Base-by-base conservation (phyloP, 1,140 invertebrate species). In the Drosophila melanica region DNA sequence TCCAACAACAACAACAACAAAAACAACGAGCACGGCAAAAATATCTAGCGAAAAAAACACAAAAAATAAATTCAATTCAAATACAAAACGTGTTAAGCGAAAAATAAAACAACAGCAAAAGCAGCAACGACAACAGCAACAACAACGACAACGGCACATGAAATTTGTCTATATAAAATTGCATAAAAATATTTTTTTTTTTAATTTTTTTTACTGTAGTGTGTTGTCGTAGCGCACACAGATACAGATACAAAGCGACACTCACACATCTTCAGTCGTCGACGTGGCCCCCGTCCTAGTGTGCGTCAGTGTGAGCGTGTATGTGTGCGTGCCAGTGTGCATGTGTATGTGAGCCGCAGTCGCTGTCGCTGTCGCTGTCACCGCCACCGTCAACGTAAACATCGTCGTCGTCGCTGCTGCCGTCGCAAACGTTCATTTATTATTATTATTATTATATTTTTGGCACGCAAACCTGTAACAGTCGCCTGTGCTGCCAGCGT, bases 101-200 rank as follows among this genome's bases (percentile, higher is more conserved):
- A 65, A 75, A 75, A 69, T 68, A 77, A 69, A 72, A 64, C 58
- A 74, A 76, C 59, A 80, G 51, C 67, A 59, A 45, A 55, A 42
- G 23, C 47, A 55, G 48, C 57, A 59, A 53, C 57, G 68, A 66
- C 58, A 79, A 55, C 67, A 71, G 18, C 72, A 68, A 63, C 47
- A 57, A 35, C n/a, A 84, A 70, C 51, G 64, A 70, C 50, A 62
- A 63, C 75, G 67, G 75, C 70, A 79, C 65, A 82, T 55, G 67
- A 79, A 78, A 79, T 79, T 85, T 73, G 60, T 81, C 79, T 68
- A 69, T 80, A 86, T 77, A 89, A 82, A 87, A 87, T 89, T 87
- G 84, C 84, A 87, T 87, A 89, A 89, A 87, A 87, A 89, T 87
- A 86, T 86, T 82, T 87, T 79, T 33, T 33, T 85, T 81, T 80